phyloP scores from a whole-genome alignment of 2,888 invertebrate genomes.

The Ornithoptera alexandrae region DNA sequence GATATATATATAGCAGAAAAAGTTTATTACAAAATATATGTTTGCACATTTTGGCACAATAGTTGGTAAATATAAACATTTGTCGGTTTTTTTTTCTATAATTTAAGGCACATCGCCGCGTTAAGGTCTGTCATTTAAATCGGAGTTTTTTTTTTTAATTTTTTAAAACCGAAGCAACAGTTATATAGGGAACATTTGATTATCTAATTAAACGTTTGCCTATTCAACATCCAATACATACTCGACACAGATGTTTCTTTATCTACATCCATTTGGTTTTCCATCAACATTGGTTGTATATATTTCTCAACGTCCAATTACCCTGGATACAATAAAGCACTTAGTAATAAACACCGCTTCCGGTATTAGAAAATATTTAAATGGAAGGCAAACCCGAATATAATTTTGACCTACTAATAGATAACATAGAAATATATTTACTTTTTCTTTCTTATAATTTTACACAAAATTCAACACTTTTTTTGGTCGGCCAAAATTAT shows the following conservation, averaged over 20 bases:
- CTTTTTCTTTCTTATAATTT: too few species aligned
- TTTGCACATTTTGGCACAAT: slow-evolving; percentile 53
- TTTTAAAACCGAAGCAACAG: slow-evolving; percentile 2
- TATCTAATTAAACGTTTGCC: background rate
- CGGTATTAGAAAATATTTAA: background rate
- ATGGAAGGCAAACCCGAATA: too few species aligned
- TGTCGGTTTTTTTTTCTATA: slow-evolving; percentile 33
- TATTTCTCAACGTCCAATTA: slow-evolving; percentile 9
- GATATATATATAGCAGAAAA: slow-evolving; percentile 20
- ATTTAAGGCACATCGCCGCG: slow-evolving; percentile 65
- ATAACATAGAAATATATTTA: too few species aligned
- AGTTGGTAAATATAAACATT: slow-evolving; percentile 35
- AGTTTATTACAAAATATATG: slow-evolving; percentile 30
- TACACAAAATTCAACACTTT: too few species aligned
- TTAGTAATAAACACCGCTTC: background rate
- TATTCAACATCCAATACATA: too few species aligned
- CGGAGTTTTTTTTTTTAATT: background rate
- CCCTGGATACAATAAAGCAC: slow-evolving; percentile 14
- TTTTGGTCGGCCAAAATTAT: too few species aligned
- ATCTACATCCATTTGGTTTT: background rate
- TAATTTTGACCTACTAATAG: too few species aligned
- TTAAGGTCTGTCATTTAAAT: background rate
- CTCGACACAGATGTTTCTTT: too few species aligned
- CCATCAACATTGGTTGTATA: background rate
- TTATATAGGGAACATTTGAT: background rate